phyloP scores from a whole-genome alignment of 1,140 invertebrate species.

The Linepithema humile region DNA sequence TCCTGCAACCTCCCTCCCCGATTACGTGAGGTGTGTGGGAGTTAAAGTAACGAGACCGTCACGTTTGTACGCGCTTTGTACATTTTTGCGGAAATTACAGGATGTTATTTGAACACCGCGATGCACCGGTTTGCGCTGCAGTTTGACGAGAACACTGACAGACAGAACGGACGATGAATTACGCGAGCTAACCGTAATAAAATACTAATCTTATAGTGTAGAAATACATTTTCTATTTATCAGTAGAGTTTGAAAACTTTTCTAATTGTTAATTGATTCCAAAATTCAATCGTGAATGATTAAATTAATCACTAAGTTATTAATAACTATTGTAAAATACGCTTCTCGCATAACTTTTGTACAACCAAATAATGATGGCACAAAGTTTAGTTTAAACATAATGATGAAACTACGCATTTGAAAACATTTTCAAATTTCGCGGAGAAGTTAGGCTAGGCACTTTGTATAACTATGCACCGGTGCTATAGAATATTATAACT shows the following conservation, averaged over 20 bases:
- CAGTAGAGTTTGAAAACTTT: background rate
- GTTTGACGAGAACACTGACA: conserved; percentile 6
- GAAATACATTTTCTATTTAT: background rate
- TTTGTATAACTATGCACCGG: conserved; percentile 7
- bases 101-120: conserved; percentile 56
- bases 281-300: background rate
- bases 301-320: too few relatives aligned
- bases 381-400: too few relatives aligned
- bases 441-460: too few relatives aligned
- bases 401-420: too few relatives aligned
- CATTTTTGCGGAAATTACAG: conserved; percentile 73
- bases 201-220: background rate
- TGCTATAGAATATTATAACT: conserved; percentile 38
- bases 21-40: conserved; percentile 55
- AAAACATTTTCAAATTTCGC: background rate
- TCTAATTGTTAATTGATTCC: background rate
- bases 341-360: too few relatives aligned
- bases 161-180: background rate
- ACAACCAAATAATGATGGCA: too few relatives aligned
- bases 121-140: background rate
- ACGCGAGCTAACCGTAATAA: background rate
- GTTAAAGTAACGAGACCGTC: conserved; percentile 68
- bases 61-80: conserved; percentile 67
- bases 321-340: too few relatives aligned
- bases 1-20: conserved; percentile 34